phyloP scores from a whole-genome alignment of 2,113 vertebrate species.

The Fukomys damarensis region DNA sequence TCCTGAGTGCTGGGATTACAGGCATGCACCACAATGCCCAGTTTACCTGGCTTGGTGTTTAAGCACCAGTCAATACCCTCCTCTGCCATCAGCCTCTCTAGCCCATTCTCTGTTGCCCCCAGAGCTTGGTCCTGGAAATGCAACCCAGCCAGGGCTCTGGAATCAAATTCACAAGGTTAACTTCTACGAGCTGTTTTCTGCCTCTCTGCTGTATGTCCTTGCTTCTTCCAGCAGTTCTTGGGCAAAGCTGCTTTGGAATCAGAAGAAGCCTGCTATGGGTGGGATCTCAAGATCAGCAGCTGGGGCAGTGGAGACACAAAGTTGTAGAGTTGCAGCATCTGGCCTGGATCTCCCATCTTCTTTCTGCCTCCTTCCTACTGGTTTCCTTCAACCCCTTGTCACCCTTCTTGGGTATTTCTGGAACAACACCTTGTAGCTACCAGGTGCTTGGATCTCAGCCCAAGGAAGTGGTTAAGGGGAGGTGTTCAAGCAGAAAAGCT shows the following conservation, averaged over 20 bases:
- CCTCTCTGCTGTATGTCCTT: neutral
- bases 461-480: neutral
- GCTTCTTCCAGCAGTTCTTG: neutral
- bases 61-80: neutral
- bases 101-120: neutral
- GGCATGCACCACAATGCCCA: neutral
- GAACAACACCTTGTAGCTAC: neutral
- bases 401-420: neutral
- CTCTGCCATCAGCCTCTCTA: neutral
- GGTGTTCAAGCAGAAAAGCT: neutral
- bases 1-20: neutral
- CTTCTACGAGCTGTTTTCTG: neutral
- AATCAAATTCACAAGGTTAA: neutral
- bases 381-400: neutral
- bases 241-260: neutral
- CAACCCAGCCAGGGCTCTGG: neutral
- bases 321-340: no score
- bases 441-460: neutral
- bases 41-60: neutral
- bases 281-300: neutral
- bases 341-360: neutral
- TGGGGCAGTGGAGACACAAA: neutral
- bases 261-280: neutral
- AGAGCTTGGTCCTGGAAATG: neutral
- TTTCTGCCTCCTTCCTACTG: neutral